Base-by-base conservation (phyloP, 2,797 vertebrate genomes). In the Periparus ater region DNA sequence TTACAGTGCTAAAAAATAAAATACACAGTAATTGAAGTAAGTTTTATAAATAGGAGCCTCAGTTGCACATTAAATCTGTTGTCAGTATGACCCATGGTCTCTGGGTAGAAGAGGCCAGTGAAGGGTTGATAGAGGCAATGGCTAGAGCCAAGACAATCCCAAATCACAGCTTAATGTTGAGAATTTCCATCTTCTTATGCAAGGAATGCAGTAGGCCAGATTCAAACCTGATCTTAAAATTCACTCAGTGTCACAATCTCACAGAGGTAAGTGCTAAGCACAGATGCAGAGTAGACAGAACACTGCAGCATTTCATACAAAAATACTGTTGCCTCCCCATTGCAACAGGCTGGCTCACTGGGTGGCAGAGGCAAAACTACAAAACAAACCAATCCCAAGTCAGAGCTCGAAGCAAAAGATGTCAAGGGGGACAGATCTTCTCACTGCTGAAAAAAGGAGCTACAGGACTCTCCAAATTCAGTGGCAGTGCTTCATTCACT, bases 91-190 rank as follows among this genome's bases (percentile, higher is more conserved):
- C 36, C 75, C 50, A 26, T 14, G 34, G 16, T 77, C 63, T 84
- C 67, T 38, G 16, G 34, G 65, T 65, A 78, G 58, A 73, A n/a
- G 51, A 78, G 53, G 76, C 44, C 60, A 81, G 54, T 29, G 36
- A 81, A 74, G 32, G 47, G 58, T 34, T 70, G 44, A 65, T 1
- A 26, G 40, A 85, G 36, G 26, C 15, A 5, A 38, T 2, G 15
- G 38, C 26, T 58, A 22, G 30, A 87, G 22, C 57, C 5, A 25
- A 71, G 38, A 44, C 4, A 8, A 65, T 88, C 55, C 76, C 15
- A 17, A 70, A 55, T n/a, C 1, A 0, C 51, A 84, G 55, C 40
- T 50, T 12, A 76, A 40, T 0, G 0, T 34, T 60, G 66, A 50
- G 13, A 55, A 83, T 47, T 68, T 42, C 42, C 47, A 19, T 82